Conservation (phyloP, 1,140 invertebrate species). For the Habropoda laboriosa region DNA sequence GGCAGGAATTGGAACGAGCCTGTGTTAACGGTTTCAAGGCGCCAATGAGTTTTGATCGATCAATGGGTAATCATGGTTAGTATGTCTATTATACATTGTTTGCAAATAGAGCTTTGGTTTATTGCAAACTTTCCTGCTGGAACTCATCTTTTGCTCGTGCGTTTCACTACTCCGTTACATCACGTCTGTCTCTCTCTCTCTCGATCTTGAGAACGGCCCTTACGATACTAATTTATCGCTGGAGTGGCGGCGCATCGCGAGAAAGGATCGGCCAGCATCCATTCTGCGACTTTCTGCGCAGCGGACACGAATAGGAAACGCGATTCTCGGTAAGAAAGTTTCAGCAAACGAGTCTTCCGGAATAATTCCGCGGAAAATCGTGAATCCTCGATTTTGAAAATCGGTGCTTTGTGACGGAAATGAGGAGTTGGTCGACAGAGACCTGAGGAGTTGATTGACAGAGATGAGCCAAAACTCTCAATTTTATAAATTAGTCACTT, state of each 20-base stretch:
- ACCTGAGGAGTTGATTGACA: too few species aligned
- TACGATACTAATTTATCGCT: constrained; percentile 3
- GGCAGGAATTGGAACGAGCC: not conserved
- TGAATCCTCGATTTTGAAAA: too few species aligned
- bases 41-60: not conserved
- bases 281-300: not conserved
- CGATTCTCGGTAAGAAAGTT: constrained; percentile 1
- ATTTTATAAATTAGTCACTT: too few species aligned
- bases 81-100: not conserved
- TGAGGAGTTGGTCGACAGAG: too few species aligned
- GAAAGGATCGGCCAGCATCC: not conserved
- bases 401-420: too few species aligned
- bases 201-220: too few species aligned
- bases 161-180: not conserved
- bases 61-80: not conserved
- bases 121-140: not conserved
- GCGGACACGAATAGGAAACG: not conserved
- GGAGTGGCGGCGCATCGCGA: not conserved
- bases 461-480: too few species aligned
- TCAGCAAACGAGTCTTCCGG: not conserved
- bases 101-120: not conserved
- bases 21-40: not conserved
- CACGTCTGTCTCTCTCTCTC: not conserved
- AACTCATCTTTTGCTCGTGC: too few species aligned
- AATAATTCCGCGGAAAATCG: not conserved